Evolutionary conservation across 2,113 vertebrate species (phyloP).

Genomic region (Panthera uncia): DNA sequence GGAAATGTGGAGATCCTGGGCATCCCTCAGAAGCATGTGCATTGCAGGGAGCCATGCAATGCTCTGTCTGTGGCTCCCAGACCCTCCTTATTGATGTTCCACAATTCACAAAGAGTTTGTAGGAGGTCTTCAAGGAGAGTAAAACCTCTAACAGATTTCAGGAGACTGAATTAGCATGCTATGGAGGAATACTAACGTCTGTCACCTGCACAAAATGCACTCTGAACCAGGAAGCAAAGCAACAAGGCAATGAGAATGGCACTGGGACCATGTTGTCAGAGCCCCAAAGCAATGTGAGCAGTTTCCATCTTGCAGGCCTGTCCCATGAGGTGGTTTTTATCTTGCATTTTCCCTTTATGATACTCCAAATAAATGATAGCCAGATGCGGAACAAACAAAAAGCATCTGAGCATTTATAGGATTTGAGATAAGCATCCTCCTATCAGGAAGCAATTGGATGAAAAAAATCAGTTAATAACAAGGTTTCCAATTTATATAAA

Average conservation of each 20-base stretch:
- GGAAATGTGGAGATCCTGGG: background rate
- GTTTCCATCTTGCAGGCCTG: background rate
- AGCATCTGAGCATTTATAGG: background rate
- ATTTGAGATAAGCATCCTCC: background rate
- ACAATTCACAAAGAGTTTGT: background rate
- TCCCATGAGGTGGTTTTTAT: background rate
- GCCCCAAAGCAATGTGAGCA: fast-evolving
- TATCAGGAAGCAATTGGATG: background rate
- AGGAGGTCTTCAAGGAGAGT: background rate
- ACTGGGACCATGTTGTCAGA: background rate
- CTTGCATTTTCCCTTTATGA: background rate
- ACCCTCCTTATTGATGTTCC: background rate
- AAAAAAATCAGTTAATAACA: constrained; percentile 38
- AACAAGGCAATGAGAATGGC: background rate
- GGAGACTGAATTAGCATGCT: background rate
- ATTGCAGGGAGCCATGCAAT: background rate
- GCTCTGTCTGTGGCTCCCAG: background rate
- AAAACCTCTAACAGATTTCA: background rate
- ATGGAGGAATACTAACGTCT: background rate
- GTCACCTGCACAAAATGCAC: background rate
- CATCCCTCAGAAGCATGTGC: too few species aligned
- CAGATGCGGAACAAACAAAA: background rate
- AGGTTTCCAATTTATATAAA: constrained; percentile 61
- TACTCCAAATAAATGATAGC: background rate
- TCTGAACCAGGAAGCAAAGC: background rate